Evolutionary conservation across 2,797 vertebrate genomes (phyloP).

Genomic region (Simalia tracyae): DNA sequence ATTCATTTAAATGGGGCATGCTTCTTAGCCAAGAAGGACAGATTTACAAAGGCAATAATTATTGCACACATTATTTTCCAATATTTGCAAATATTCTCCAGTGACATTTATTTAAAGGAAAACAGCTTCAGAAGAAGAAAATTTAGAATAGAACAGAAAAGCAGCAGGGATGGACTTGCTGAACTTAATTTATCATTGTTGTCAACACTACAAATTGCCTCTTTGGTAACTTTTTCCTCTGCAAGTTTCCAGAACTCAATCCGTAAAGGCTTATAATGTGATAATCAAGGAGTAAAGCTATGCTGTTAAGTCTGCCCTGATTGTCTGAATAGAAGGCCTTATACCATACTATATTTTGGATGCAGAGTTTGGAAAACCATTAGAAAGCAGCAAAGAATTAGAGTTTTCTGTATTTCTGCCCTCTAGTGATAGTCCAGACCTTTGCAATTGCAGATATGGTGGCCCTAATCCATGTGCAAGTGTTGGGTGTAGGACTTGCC

Average conservation of each 20-base stretch:
- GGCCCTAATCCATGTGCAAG: background rate
- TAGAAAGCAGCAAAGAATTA: background rate
- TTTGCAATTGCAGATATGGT: background rate
- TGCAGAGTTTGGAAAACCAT: background rate
- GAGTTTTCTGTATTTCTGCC: background rate
- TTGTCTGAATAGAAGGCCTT: background rate
- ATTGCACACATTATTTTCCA: background rate
- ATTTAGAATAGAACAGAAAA: constrained; percentile 33
- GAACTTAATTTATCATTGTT: background rate
- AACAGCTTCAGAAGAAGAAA: constrained; percentile 31
- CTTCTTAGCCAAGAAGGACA: background rate
- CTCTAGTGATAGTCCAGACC: background rate
- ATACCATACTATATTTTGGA: background rate
- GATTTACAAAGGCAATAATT: background rate
- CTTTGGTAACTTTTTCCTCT: background rate
- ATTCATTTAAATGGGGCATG: background rate
- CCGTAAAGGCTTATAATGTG: no score
- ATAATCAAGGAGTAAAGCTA: background rate
- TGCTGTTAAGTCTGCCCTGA: no score
- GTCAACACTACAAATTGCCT: background rate
- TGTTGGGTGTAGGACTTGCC: background rate
- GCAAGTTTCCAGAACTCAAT: background rate
- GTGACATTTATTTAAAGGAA: background rate
- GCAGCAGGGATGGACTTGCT: constrained; percentile 20
- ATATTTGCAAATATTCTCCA: background rate